Evolutionary conservation across 2,888 invertebrate genomes (phyloP), one percentile per base, ranked within the genome.

Genomic region (Tenodera sinensis): DNA sequence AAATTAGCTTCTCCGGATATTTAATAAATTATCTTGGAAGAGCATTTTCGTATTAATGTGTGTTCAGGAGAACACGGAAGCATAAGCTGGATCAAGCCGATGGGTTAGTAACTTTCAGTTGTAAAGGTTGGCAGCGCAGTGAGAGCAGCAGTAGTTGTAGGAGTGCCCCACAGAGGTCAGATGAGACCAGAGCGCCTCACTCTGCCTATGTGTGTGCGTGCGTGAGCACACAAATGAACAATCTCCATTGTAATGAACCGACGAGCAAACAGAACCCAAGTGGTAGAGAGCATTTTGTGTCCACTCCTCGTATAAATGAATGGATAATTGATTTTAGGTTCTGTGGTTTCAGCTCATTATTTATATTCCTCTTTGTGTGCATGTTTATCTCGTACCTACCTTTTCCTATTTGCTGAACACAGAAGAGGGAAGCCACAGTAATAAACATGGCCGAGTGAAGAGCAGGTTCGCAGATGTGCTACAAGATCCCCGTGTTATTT

Each of bases 261-360:
- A 25, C 25, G 54, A 71, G 54, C 42, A 85, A 85, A 85, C 85
- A 85, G 85, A 34, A 85, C 12, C 42, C 27, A 54, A 85, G 27
- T 54, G 54, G 85, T 85, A 28, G 54, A 71, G 54, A 71, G 25
- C 54, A 71, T 71, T 71, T 71, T 25, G 54, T 71, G 54, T 71
- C 54, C 54, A 71, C 54, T 42, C 42, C 42, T 85, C 85, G 47
- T 85, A 85, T 54, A 85, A 85, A 85, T 54, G 85, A 54, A 85
- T 54, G 85, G 85, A 85, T 85, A 85, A 85, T 85, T 85, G 85
- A 85, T 85, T 85, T 85, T 54, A 85, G 85, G 85, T 71, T 54
- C 85, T 85, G 85, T 85, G 85, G 85, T 85, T 85, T 85, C 42
- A 85, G 54, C 85, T 54, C 85, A 85, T 85, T 85, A 85, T 85